phyloP scores from a whole-genome alignment of 1,140 invertebrate species.

The Heliconius hermathena region DNA sequence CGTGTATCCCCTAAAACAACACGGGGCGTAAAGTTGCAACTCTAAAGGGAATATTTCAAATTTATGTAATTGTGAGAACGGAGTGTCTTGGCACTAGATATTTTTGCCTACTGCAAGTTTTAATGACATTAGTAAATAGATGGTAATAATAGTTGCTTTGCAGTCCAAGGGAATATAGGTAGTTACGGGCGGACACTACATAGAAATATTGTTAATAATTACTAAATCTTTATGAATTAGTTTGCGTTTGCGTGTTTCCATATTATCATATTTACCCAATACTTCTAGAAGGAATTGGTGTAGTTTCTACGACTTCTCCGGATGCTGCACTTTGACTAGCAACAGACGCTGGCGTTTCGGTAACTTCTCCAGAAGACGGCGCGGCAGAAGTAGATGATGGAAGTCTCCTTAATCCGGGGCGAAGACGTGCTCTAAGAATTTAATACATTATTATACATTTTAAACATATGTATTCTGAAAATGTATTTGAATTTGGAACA shows the following conservation, averaged over 20 bases:
- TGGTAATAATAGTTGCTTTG: too few species aligned
- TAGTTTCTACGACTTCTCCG: slow-evolving; percentile 64
- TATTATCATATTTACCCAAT: slow-evolving; percentile 51
- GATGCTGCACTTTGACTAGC: slow-evolving; percentile 41
- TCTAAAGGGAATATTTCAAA: too few species aligned
- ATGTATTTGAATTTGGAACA: too few species aligned
- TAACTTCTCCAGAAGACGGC: slow-evolving; percentile 48
- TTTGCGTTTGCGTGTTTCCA: too few species aligned
- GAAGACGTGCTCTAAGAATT: slow-evolving; percentile 52
- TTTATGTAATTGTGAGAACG: too few species aligned
- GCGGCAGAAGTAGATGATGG: slow-evolving; percentile 51
- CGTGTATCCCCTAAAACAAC: too few species aligned
- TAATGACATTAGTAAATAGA: too few species aligned
- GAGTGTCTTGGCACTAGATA: too few species aligned
- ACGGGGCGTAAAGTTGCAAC: too few species aligned
- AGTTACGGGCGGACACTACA: too few species aligned
- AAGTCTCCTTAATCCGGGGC: slow-evolving; percentile 57
- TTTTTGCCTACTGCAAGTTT: too few species aligned
- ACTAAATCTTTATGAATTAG: neutral
- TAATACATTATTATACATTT: neutral
- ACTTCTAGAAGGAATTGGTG: slow-evolving; percentile 58
- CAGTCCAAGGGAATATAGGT: too few species aligned
- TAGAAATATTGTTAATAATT: neutral
- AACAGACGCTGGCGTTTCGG: slow-evolving; percentile 54
- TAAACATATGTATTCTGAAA: neutral